phyloP scores from a whole-genome alignment of 2,113 vertebrate species.

The Symphodus melops region DNA sequence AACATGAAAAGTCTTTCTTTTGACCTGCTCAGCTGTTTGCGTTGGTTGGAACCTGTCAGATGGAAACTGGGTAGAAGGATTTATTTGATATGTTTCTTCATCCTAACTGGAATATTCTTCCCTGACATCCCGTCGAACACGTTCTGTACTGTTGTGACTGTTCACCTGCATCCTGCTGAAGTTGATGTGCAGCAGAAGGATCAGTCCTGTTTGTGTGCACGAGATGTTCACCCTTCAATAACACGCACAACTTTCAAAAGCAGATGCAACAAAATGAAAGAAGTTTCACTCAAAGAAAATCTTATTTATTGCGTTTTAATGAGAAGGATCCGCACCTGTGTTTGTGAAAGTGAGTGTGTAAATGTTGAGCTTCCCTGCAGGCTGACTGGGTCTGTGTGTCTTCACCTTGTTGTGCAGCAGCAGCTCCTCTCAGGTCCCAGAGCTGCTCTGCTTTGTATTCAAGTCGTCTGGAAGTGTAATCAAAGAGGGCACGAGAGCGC shows the following conservation, averaged over 20 bases:
- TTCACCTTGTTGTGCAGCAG: constrained; percentile 5
- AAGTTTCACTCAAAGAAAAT: no score
- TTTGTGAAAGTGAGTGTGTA: neutral
- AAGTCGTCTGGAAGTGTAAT: constrained; percentile 1
- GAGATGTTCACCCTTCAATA: neutral
- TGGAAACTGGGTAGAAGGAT: no score
- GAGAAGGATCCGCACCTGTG: neutral
- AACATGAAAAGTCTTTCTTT: no score
- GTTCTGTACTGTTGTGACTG: neutral
- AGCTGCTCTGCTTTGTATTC: constrained; percentile 1
- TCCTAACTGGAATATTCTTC: no score
- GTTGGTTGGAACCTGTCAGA: neutral
- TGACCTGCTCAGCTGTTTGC: neutral
- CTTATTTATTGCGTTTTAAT: neutral
- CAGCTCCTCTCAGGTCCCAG: neutral
- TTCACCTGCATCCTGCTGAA: neutral
- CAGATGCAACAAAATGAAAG: neutral
- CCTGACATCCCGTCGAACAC: no score
- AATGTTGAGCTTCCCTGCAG: neutral
- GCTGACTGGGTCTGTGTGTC: neutral
- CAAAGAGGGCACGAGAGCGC: neutral
- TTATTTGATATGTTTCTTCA: no score
- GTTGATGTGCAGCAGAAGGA: neutral
- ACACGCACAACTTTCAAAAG: neutral
- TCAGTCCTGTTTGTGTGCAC: neutral